Conservation (phyloP, 2,888 invertebrate genomes). For the Tuta absoluta region DNA sequence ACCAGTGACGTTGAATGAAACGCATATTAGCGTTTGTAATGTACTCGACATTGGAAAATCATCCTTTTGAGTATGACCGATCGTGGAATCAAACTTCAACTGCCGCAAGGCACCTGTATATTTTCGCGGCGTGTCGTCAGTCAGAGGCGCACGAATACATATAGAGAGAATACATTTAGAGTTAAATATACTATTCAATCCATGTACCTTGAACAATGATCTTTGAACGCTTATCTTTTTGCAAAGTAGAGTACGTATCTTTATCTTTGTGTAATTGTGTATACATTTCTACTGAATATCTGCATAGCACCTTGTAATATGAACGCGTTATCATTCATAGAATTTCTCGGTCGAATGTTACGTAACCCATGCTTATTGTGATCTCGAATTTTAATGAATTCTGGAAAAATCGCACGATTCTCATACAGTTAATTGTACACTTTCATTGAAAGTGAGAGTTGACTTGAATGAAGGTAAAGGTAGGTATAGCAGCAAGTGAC, state of each 20-base stretch:
- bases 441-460: constrained; percentile 23
- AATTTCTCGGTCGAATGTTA: neutral
- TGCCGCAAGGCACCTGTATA: neutral
- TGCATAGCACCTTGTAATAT: neutral
- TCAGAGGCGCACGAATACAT: neutral
- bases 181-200: too few relatives aligned
- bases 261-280: too few relatives aligned
- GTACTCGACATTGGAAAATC: neutral
- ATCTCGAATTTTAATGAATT: neutral
- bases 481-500: neutral
- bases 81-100: too few relatives aligned
- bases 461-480: constrained; percentile 6
- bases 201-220: neutral
- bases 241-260: neutral
- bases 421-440: constrained; percentile 6
- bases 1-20: neutral
- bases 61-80: too few relatives aligned
- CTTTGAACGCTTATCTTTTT: neutral
- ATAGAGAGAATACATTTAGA: neutral
- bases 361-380: neutral
- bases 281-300: too few relatives aligned
- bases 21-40: neutral
- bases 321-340: neutral
- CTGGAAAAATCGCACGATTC: constrained; percentile 4
- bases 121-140: neutral